Conservation (phyloP, 1,140 invertebrate species). For the Mylabris phalerata region DNA sequence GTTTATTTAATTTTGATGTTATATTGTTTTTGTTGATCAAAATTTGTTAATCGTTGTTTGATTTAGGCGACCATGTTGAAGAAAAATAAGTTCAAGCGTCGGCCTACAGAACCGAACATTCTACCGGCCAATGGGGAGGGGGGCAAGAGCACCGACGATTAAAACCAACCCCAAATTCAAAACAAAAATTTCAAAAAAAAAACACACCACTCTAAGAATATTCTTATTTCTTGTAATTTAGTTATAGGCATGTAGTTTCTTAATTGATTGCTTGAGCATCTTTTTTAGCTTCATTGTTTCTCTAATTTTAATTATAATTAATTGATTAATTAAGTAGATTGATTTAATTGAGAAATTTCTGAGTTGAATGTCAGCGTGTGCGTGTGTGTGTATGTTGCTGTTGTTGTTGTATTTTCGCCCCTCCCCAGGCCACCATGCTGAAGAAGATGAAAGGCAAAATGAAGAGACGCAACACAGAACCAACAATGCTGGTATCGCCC, state of each 20-base stretch:
- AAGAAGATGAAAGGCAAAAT: slow-evolving; percentile 92
- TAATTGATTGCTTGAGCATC: too few species aligned
- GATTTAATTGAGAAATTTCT: too few species aligned
- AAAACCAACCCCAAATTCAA: slow-evolving; percentile 14
- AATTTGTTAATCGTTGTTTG: background rate
- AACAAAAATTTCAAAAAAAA: background rate
- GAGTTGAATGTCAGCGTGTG: too few species aligned
- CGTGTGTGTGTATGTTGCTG: too few species aligned
- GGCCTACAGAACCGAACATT: slow-evolving; percentile 79
- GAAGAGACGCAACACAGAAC: slow-evolving; percentile 88
- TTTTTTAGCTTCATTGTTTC: too few species aligned
- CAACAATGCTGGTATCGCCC: slow-evolving; percentile 74
- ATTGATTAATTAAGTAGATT: too few species aligned
- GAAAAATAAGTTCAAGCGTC: slow-evolving; percentile 92
- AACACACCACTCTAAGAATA: slow-evolving; percentile 17
- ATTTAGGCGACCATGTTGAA: slow-evolving; percentile 81
- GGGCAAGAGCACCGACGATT: slow-evolving; percentile 53
- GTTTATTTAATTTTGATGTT: background rate
- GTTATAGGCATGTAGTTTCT: too few species aligned
- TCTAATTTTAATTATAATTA: too few species aligned
- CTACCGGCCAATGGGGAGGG: slow-evolving; percentile 60
- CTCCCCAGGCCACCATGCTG: slow-evolving; percentile 75
- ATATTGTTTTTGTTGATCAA: background rate
- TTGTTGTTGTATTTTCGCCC: slow-evolving; percentile 29
- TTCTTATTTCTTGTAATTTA: too few species aligned